Base-by-base conservation (phyloP, 2,888 invertebrate species). In the Buathra laborator region DNA sequence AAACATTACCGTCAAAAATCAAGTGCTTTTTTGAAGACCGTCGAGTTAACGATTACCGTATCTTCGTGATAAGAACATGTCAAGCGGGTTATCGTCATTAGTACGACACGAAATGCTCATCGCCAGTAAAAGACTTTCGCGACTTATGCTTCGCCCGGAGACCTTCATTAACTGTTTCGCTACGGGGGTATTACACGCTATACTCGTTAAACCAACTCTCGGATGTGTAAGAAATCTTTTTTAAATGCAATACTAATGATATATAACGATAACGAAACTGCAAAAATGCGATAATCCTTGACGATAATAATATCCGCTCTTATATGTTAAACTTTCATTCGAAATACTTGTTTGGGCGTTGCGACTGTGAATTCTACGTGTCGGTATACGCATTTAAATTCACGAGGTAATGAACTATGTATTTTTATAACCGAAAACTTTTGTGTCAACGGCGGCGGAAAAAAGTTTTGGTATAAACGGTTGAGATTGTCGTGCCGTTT, bases 381-480 rank as follows among this genome's bases (percentile, higher is more conserved):
- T 43, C 43, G 16, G 74, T 37, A 9, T 9, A 74, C 56, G 12
- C 7, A 59, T 46, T 32, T 19, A 3, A 37, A 46, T 16, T 12
- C n/a, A 48, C 48, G 14, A 48, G 46, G 4, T 32, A 53, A 71
- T 37, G 32, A 12, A 53, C 46, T 16, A 29, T 6, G 46, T 78
- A 51, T 75, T 68, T 53, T 80, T 67, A 74, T 80, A 74, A 72
- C 44, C 16, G 66, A 72, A 14, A 19, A 29, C 51, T 70, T 64
- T 53, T 16, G 70, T 43, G 44, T 64, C 68, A 64, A 44, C 44
- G 14, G 29, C 76, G 16, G 51, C 37, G 37, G 37, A 1, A 5
- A 37, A 29, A 76, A 76, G 53, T 76, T 81, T 81, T 53, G 48
- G 12, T 37, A 48, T n/a, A n/a, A 48, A 48, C n/a, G 48, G 48